phyloP scores from a whole-genome alignment of 1,140 invertebrate species.

The Sogatella furcifera region DNA sequence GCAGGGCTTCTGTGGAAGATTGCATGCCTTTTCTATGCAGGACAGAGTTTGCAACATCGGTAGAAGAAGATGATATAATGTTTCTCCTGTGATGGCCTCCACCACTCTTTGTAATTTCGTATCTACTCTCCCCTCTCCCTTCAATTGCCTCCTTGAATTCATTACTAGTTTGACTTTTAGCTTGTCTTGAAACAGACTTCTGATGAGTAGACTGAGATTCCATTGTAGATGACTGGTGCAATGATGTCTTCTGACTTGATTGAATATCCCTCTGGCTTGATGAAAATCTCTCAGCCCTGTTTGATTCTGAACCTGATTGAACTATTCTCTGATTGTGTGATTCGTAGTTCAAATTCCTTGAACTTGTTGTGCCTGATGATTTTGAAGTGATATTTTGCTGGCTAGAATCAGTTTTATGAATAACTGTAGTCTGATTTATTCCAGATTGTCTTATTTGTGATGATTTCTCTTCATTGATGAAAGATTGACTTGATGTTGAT shows the following conservation, averaged over 20 bases:
- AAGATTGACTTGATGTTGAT: not conserved
- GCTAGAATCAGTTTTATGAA: no score
- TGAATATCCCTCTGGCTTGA: not conserved
- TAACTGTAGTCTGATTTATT: no score
- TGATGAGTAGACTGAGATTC: not conserved
- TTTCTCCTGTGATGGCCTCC: conserved; percentile 47
- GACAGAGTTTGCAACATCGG: conserved; percentile 59
- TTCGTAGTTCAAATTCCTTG: no score
- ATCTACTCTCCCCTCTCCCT: conserved; percentile 3
- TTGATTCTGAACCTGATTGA: not conserved
- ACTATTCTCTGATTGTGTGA: no score
- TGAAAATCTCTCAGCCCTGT: not conserved
- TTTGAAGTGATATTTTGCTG: no score
- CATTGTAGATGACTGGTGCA: not conserved
- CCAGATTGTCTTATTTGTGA: no score
- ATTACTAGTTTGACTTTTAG: conserved; percentile 16
- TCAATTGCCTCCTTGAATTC: conserved; percentile 18
- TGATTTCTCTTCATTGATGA: no score
- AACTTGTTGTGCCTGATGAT: no score
- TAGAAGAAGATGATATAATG: conserved; percentile 54
- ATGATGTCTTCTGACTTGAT: not conserved
- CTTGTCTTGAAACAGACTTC: not conserved
- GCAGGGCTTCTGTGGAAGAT: conserved; percentile 46
- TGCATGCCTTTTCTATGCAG: conserved; percentile 57
- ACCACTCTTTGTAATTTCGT: conserved; percentile 8